Base-by-base conservation (phyloP, 1,140 invertebrate genomes). In the Limonius californicus region DNA sequence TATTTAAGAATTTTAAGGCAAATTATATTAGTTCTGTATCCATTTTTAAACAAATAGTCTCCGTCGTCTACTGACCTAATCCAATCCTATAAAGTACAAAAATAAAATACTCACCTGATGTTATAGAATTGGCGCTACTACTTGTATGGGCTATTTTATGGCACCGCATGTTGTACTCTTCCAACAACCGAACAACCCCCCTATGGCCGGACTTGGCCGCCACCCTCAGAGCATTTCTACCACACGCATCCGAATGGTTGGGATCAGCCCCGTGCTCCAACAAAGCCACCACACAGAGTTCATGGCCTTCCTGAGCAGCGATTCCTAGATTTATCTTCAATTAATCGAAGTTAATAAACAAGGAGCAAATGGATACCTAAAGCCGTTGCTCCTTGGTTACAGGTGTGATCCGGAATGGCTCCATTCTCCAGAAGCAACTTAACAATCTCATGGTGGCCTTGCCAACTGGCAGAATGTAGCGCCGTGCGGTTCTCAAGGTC, bases 381-480 rank as follows among this genome's bases (percentile, higher is more conserved):
- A 32, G 94, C 92, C 50, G 95, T 97, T 30, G 95, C 95, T 27
- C 95, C 95, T 80, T 93, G 90, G 75, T 94, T 95, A 74, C 95
- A 97, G 7, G 91, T 90, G 72, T 96, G 92, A 79, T 96, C 89
- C 12, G 94, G 90, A 60, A 83, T 79, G 0, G 94, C 90, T 3
- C 89, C 87, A 66, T 87, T 84, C 71, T 89, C 86, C 12, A 95
- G 78, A 8, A 98, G 78, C 32, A 95, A 79, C 54, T 88, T 83
- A 42, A 97, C 92, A 32, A 94, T 91, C 56, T 87, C 84, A 18
- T 87, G 85, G 69, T 96, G 91, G 7, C 95, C 95, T 75, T 96
- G 91, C 94, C 94, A 97, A 54, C 92, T 90, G n/a, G 94, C 94
- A 14, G 92, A 94, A 79, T 97, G 94, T 59, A 97, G 76, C 3